Evolutionary conservation across 2,797 vertebrate genomes (phyloP).

Genomic region (Crocodylus rhombifer): DNA sequence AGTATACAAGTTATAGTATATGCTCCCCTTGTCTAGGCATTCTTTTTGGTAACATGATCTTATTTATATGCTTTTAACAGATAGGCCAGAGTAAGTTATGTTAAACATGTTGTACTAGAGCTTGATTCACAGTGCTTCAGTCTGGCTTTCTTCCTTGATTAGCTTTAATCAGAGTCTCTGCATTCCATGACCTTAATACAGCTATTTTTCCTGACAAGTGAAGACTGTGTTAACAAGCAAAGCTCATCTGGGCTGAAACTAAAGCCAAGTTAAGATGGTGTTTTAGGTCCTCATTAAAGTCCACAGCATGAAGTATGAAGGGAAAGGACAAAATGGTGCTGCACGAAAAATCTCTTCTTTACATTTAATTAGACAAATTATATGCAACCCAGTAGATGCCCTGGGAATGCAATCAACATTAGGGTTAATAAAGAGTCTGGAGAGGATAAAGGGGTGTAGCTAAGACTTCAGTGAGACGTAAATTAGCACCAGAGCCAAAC

Average conservation of each 20-base stretch:
- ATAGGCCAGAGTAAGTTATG: conserved; percentile 71
- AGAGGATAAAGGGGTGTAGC: conserved; percentile 37
- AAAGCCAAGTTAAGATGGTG: conserved; percentile 81
- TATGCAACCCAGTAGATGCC: conserved; percentile 72
- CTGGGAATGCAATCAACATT: conserved; percentile 75
- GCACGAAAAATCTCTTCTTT: conserved; percentile 78
- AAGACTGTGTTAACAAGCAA: conserved; percentile 80
- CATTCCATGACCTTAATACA: conserved; percentile 80
- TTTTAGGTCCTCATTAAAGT: conserved; percentile 82
- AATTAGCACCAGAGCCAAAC: conserved; percentile 49
- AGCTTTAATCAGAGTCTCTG: conserved; percentile 79
- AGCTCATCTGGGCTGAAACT: conserved; percentile 80
- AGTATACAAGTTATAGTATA: background rate
- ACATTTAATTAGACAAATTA: conserved; percentile 85
- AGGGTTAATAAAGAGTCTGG: conserved; percentile 61
- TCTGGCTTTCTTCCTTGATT: conserved; percentile 79
- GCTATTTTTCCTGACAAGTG: conserved; percentile 81
- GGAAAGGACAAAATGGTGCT: conserved; percentile 77
- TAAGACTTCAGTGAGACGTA: conserved; percentile 37
- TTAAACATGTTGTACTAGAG: conserved; percentile 67
- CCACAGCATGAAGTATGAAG: conserved; percentile 78
- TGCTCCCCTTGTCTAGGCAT: conserved; percentile 31
- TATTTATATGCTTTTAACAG: conserved; percentile 69
- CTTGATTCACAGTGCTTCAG: conserved; percentile 49
- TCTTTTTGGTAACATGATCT: conserved; percentile 77